A percentile compares a stretch with the other conserved stretches of the same genome.
These are phyloP conservation scores for Apis florea DNA, from an alignment of 1,140 invertebrate genomes.

Conservation along the genomic window DNA sequence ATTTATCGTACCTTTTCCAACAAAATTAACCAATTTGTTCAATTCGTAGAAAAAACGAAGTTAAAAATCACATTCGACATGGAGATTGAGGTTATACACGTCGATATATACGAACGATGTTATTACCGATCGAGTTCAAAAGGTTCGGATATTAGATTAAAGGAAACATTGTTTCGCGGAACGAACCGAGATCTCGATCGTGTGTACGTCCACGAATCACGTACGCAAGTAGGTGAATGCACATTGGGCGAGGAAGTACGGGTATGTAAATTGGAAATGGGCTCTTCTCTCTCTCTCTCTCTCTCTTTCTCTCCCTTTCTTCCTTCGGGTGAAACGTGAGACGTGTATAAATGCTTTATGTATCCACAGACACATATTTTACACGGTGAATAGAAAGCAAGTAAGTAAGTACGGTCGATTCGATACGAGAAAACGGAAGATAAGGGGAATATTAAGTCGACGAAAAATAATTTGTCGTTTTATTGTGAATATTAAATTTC, in stretches of 20 bases:
- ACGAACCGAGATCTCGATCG: constrained; percentile 4
- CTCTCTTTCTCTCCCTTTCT: too few relatives aligned
- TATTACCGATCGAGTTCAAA: background rate
- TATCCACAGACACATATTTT: background rate
- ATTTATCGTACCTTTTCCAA: too few relatives aligned
- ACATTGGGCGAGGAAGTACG: constrained; percentile 3
- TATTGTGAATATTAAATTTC: background rate
- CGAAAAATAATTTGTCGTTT: background rate
- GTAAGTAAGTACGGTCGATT: too few relatives aligned
- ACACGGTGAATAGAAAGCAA: background rate
- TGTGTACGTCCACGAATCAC: constrained; percentile 25
- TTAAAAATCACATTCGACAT: too few relatives aligned
- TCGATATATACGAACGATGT: background rate
- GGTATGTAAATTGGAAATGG: constrained; percentile 38
- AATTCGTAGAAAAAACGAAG: too few relatives aligned
- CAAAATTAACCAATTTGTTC: too few relatives aligned
- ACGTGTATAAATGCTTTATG: constrained; percentile 40
- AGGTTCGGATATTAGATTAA: background rate
- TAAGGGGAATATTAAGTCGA: too few relatives aligned
- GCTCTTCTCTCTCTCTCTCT: background rate
- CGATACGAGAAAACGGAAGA: background rate
- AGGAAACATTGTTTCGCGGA: background rate
- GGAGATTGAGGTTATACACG: too few relatives aligned
- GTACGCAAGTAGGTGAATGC: constrained; percentile 27
- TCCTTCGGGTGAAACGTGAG: constrained; percentile 18